Conservation (phyloP, 2,797 vertebrate species). For the Amblyopsis hoosieri region DNA sequence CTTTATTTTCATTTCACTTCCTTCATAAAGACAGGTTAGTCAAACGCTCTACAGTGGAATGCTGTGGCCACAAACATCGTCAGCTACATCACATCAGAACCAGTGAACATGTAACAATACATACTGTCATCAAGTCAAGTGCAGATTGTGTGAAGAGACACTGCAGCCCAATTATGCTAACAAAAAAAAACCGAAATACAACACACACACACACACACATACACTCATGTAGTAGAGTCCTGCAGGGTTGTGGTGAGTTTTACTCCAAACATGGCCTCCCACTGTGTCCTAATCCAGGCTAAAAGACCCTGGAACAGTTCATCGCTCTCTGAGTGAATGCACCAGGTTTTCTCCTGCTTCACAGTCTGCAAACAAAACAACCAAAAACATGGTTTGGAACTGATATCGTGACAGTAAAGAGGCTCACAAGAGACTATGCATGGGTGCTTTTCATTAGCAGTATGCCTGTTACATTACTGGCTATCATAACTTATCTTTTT, state of each 20-base stretch:
- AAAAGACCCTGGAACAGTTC: conserved; percentile 84
- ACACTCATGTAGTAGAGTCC: conserved; percentile 46
- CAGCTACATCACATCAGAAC: conserved; percentile 31
- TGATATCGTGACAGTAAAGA: neutral
- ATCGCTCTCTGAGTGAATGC: conserved; percentile 80
- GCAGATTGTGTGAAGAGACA: conserved; percentile 36
- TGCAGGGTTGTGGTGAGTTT: conserved; percentile 78
- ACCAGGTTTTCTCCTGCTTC: conserved; percentile 91
- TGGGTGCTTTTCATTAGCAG: too few relatives aligned
- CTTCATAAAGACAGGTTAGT: too few relatives aligned
- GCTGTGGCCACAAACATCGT: conserved; percentile 23
- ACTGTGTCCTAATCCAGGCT: conserved; percentile 87
- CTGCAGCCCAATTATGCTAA: conserved; percentile 20
- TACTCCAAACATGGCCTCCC: conserved; percentile 94
- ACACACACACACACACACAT: conserved; percentile 12
- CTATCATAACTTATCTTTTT: too few relatives aligned
- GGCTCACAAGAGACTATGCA: too few relatives aligned
- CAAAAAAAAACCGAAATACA: too few relatives aligned
- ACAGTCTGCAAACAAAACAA: conserved; percentile 74
- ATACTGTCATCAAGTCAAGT: conserved; percentile 47
- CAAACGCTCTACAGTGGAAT: too few relatives aligned
- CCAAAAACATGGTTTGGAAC: neutral
- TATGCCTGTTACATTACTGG: too few relatives aligned
- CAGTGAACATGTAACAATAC: conserved; percentile 25
- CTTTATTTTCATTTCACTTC: too few relatives aligned